Conservation (phyloP, 2,113 vertebrate genomes). For the Ceyx cyanopectus region DNA sequence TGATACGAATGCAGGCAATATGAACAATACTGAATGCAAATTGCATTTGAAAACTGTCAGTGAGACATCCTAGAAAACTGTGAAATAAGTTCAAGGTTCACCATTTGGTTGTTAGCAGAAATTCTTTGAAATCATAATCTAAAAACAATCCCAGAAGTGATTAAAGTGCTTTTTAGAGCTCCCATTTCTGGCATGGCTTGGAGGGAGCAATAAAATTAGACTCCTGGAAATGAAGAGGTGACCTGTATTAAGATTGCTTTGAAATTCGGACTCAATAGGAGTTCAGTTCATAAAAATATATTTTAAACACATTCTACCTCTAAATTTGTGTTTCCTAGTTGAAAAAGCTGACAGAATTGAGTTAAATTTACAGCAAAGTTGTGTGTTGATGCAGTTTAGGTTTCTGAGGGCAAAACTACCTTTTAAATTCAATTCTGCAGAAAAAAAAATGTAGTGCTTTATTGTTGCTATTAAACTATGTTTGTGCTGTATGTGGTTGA, state of each 20-base stretch:
- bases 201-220: constrained; percentile 28
- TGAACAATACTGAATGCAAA: not conserved
- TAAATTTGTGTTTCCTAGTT: constrained; percentile 7
- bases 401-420: not conserved
- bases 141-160: not conserved
- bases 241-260: constrained; percentile 24
- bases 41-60: not conserved
- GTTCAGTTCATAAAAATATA: constrained; percentile 15
- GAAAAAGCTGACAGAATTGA: not conserved
- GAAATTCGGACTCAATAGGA: not conserved
- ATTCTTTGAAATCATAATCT: not conserved
- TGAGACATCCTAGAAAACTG: not conserved
- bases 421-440: not conserved
- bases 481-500: not conserved
- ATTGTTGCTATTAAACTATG: not conserved
- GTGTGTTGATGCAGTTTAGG: not conserved
- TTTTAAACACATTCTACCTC: constrained; percentile 19
- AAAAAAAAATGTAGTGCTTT: not conserved
- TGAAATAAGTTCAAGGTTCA: not conserved
- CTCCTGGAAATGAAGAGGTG: constrained; percentile 28
- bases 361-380: not conserved
- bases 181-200: not conserved
- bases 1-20: not conserved
- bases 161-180: not conserved
- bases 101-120: not conserved